These are phyloP conservation scores for Cheilosia impressa DNA, from an alignment of 2,888 invertebrate species.

Conservation along the genomic window DNA sequence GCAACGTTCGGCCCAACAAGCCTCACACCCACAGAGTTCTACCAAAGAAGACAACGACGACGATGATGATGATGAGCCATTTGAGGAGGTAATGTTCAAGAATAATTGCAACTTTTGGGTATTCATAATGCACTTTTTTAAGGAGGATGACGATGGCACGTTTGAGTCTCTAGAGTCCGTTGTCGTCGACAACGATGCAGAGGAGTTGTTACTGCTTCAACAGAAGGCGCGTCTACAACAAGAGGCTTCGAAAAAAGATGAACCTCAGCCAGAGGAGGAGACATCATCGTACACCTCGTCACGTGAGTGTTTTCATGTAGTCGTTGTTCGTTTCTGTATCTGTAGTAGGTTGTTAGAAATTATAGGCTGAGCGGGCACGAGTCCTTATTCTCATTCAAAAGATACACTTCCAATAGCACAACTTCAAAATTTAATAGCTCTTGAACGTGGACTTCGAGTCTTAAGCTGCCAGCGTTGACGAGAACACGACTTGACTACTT, in stretches of 20 bases:
- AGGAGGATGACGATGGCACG: conserved; percentile 81
- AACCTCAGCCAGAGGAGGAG: conserved; percentile 75
- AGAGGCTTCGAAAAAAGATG: conserved; percentile 75
- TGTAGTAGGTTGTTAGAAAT: neutral
- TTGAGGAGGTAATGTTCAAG: conserved; percentile 83
- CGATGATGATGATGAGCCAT: conserved; percentile 81
- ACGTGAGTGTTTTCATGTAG: conserved; percentile 78
- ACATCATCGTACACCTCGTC: conserved; percentile 80
- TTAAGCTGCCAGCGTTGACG: no score
- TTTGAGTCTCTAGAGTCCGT: conserved; percentile 82
- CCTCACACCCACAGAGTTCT: conserved; percentile 60
- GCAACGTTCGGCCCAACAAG: conserved; percentile 75
- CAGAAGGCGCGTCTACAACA: conserved; percentile 80
- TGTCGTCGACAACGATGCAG: conserved; percentile 82
- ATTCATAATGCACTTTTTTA: neutral
- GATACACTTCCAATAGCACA: no score
- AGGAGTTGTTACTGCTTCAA: conserved; percentile 79
- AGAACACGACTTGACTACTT: no score
- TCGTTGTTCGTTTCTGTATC: neutral
- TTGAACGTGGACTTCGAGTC: no score
- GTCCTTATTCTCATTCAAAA: no score
- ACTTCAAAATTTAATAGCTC: no score
- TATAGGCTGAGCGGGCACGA: neutral
- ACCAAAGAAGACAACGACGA: conserved; percentile 76
- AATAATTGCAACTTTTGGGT: neutral